phyloP scores from a whole-genome alignment of 2,797 vertebrate genomes.

The Pipistrellus nathusii region DNA sequence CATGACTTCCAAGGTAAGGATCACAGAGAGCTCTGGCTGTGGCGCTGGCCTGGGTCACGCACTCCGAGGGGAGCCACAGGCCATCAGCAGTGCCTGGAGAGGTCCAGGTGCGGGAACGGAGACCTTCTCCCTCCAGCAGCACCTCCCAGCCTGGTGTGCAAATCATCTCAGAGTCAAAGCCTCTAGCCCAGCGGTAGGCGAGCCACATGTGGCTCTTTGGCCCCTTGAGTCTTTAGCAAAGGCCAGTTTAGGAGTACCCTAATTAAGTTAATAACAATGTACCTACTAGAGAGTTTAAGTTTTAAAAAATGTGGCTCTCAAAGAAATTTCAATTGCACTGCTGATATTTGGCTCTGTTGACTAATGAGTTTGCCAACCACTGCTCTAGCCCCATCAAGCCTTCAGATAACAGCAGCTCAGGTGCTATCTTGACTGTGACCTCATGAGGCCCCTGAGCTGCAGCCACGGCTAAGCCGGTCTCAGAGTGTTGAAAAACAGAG shows the following conservation, averaged over 20 bases:
- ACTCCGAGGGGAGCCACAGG: background rate
- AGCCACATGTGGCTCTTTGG: too few relatives aligned
- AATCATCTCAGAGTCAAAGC: background rate
- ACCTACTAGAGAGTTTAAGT: too few relatives aligned
- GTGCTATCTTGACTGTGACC: background rate
- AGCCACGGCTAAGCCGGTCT: background rate
- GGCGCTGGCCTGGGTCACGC: background rate
- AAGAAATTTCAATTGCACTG: too few relatives aligned
- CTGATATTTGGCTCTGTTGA: too few relatives aligned
- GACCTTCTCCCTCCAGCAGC: background rate
- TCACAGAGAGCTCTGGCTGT: background rate
- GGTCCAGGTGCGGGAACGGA: background rate
- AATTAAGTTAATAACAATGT: too few relatives aligned
- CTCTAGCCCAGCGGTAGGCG: too few relatives aligned
- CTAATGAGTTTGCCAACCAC: too few relatives aligned
- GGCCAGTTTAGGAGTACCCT: too few relatives aligned
- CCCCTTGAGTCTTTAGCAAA: too few relatives aligned
- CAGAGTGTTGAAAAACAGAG: background rate
- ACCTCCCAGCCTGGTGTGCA: background rate
- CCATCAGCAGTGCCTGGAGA: background rate
- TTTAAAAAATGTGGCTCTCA: too few relatives aligned
- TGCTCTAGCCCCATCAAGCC: too few relatives aligned
- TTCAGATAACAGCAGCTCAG: background rate
- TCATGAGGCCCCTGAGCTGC: background rate
- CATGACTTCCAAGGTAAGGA: background rate